phyloP scores from a whole-genome alignment of 37 sponge, comb jelly and placozoan species.

The Tethya wilhelma region DNA sequence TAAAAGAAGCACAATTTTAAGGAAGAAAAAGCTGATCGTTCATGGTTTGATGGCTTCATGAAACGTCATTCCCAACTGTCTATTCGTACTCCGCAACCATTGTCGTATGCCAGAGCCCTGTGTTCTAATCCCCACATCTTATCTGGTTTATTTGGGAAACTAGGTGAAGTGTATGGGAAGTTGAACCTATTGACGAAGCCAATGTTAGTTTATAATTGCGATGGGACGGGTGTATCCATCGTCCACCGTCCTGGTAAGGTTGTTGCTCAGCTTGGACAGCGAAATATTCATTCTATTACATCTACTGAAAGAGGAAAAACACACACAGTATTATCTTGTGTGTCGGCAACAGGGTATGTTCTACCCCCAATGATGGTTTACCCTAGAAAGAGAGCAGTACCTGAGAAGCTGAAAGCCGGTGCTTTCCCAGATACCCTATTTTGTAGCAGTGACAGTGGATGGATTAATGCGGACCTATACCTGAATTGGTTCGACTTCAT shows the following conservation, averaged over 20 bases:
- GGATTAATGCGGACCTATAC: slow-evolving; percentile 57
- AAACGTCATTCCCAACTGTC: slow-evolving; percentile 23
- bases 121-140: slow-evolving; percentile 45
- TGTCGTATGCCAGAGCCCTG: slow-evolving; percentile 46
- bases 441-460: slow-evolving; percentile 58
- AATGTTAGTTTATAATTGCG: slow-evolving; percentile 64
- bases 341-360: slow-evolving; percentile 56
- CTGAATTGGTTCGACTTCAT: slow-evolving; percentile 60
- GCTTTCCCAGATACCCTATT: slow-evolving; percentile 54
- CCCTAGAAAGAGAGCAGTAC: slow-evolving; percentile 52
- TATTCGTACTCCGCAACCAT: slow-evolving; percentile 47
- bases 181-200: slow-evolving; percentile 63
- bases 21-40: slow-evolving; percentile 41
- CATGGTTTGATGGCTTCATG: slow-evolving; percentile 57
- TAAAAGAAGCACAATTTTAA: slow-evolving; percentile 43
- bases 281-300: slow-evolving; percentile 48
- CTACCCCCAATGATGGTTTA: slow-evolving; percentile 65
- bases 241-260: slow-evolving; percentile 51
- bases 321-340: slow-evolving; percentile 57
- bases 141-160: slow-evolving; percentile 52
- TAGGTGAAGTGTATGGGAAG: slow-evolving; percentile 50
- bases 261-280: slow-evolving; percentile 34
- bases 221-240: slow-evolving; percentile 45
- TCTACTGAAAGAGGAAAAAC: slow-evolving; percentile 60
- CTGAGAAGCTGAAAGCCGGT: slow-evolving; percentile 41